phyloP scores from a whole-genome alignment of 2,113 vertebrate species.

The Coracopsis vasa region DNA sequence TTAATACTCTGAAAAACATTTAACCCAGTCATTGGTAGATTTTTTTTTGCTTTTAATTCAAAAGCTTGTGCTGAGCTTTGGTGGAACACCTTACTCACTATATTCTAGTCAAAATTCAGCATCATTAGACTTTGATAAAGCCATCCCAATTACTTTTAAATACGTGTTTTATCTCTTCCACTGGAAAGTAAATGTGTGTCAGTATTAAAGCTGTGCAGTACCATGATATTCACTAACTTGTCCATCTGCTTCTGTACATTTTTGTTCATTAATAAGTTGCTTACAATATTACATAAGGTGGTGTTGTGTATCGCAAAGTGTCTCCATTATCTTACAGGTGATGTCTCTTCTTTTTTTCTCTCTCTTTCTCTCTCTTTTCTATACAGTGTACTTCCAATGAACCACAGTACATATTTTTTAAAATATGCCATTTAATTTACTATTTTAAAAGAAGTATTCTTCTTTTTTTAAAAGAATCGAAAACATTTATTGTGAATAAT shows the following conservation, averaged over 20 bases:
- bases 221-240: constrained; percentile 69
- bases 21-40: background rate
- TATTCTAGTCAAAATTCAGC: constrained; percentile 44
- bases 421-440: constrained; percentile 65
- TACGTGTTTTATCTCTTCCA: constrained; percentile 69
- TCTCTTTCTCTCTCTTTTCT: constrained; percentile 65
- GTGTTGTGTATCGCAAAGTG: constrained; percentile 63
- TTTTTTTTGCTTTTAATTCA: background rate
- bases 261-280: constrained; percentile 69
- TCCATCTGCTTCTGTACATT: constrained; percentile 73
- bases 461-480: constrained; percentile 46
- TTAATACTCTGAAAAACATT: constrained; percentile 34
- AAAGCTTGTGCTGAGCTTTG: constrained; percentile 61
- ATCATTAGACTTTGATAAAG: constrained; percentile 44
- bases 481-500: constrained; percentile 77
- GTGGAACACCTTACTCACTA: constrained; percentile 67
- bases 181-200: constrained; percentile 73
- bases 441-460: constrained; percentile 65
- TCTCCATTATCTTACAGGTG: constrained; percentile 69
- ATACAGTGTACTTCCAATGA: constrained; percentile 71
- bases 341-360: constrained; percentile 58
- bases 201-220: constrained; percentile 77
- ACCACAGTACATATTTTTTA: constrained; percentile 73
- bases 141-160: constrained; percentile 51
- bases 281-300: constrained; percentile 66